phyloP scores from a whole-genome alignment of 2,113 vertebrate genomes.

The Dendrocopos noguchii region DNA sequence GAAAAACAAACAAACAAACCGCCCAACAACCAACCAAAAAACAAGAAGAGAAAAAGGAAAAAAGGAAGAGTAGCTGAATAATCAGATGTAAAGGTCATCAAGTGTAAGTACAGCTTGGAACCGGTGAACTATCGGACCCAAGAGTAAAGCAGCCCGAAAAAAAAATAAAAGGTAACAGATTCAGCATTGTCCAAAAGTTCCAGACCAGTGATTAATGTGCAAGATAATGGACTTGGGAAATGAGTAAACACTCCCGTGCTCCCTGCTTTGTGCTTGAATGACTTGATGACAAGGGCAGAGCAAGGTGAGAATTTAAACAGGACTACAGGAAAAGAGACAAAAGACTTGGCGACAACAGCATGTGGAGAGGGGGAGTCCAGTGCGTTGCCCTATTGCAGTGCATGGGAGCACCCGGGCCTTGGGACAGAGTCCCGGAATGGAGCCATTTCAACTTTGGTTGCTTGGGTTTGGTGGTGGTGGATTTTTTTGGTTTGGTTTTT shows the following conservation, averaged over 20 bases:
- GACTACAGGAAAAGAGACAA: conserved; percentile 83
- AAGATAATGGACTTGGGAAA: conserved; percentile 99
- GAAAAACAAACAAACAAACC: neutral
- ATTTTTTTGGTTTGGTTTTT: too few relatives aligned
- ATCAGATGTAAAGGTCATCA: conserved; percentile 77
- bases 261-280: conserved; percentile 99
- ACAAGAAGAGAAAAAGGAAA: neutral
- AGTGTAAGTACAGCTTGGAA: conserved; percentile 68
- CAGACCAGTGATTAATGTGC: conserved; percentile 99
- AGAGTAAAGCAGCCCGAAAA: conserved; percentile 75
- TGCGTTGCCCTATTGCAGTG: conserved; percentile 25
- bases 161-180: conserved; percentile 85
- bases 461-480: neutral
- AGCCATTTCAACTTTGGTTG: neutral
- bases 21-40: too few relatives aligned
- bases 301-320: conserved; percentile 99
- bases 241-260: conserved; percentile 99
- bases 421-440: neutral
- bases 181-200: conserved; percentile 98
- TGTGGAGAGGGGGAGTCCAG: conserved; percentile 69
- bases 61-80: conserved; percentile 66
- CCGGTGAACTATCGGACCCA: conserved; percentile 73
- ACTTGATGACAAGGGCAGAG: conserved; percentile 99
- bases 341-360: conserved; percentile 77
- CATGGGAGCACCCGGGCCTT: neutral